Evolutionary conservation across 2,113 vertebrate species (phyloP).

Genomic region (Protobothrops flavoviridis): DNA sequence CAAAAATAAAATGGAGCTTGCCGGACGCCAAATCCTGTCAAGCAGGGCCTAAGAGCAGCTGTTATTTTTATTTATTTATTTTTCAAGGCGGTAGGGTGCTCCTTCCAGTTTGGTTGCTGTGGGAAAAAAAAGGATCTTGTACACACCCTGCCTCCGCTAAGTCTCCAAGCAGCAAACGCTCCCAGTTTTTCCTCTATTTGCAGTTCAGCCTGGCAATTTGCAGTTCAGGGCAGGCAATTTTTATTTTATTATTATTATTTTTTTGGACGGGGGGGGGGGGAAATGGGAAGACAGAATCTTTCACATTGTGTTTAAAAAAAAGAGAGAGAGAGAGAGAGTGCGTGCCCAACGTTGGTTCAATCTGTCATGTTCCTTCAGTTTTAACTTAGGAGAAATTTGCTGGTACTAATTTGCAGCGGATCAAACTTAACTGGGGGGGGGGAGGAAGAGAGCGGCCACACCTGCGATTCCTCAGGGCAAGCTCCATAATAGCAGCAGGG

Average conservation of each 20-base stretch:
- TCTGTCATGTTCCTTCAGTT: not conserved
- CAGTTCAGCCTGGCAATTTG: not conserved
- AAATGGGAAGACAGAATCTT: too few relatives aligned
- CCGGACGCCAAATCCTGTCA: conserved; percentile 19
- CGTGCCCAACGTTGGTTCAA: not conserved
- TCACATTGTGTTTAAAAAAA: not conserved
- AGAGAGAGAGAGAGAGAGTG: not conserved
- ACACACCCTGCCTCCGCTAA: not conserved
- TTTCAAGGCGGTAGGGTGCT: not conserved
- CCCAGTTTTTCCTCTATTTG: not conserved
- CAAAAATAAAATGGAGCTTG: conserved; percentile 51
- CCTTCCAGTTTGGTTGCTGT: not conserved
- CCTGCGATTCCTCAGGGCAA: conserved; percentile 40
- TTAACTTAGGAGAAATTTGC: not conserved
- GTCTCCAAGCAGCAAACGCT: not conserved
- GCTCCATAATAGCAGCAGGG: conserved; percentile 37
- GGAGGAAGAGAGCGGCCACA: conserved; percentile 14
- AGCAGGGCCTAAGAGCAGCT: not conserved
- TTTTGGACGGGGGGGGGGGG: too few relatives aligned
- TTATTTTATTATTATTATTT: too few relatives aligned
- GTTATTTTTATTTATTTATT: not conserved
- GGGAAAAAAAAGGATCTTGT: not conserved
- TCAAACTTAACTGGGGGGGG: not conserved
- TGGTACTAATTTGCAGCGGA: not conserved
- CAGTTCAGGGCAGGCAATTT: not conserved